A percentile compares a stretch with the other conserved stretches of the same genome.
Evolutionary conservation across 2,113 vertebrate genomes (phyloP).

Genomic region (Macaca mulatta): DNA sequence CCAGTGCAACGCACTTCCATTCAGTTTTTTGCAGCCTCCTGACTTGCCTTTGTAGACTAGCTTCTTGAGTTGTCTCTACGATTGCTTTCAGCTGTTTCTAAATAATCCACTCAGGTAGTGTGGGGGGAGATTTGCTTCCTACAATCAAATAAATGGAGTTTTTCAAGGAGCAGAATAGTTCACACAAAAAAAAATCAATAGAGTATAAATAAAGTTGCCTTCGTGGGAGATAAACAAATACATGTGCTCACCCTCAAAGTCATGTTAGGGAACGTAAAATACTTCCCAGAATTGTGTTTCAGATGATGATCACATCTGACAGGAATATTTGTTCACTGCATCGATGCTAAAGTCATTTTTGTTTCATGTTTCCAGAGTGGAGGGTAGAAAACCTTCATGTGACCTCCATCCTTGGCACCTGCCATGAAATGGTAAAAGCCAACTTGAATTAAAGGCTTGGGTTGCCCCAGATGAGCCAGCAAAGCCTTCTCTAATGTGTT

Average conservation of each 20-base stretch:
- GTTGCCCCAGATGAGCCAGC: neutral
- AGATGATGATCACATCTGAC: neutral
- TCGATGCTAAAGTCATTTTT: neutral
- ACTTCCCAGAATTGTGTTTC: neutral
- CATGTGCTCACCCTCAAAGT: neutral
- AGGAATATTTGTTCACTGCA: neutral
- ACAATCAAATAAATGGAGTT: neutral
- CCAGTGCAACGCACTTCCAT: neutral
- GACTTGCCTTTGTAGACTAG: neutral
- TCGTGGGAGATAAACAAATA: neutral
- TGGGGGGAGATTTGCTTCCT: neutral
- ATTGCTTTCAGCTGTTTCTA: neutral
- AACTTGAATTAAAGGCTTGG: neutral
- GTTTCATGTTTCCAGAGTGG: neutral
- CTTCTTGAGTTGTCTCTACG: rapidly evolving
- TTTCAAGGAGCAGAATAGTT: neutral
- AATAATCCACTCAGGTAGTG: neutral
- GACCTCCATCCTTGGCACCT: neutral
- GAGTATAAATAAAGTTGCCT: neutral
- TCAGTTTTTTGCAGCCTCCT: neutral
- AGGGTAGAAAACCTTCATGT: neutral
- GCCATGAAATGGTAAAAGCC: neutral
- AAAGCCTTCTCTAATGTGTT: neutral
- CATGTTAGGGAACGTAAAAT: neutral
- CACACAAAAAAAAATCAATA: neutral